phyloP scores from a whole-genome alignment of 2,888 invertebrate species.

The Tachina grossa region DNA sequence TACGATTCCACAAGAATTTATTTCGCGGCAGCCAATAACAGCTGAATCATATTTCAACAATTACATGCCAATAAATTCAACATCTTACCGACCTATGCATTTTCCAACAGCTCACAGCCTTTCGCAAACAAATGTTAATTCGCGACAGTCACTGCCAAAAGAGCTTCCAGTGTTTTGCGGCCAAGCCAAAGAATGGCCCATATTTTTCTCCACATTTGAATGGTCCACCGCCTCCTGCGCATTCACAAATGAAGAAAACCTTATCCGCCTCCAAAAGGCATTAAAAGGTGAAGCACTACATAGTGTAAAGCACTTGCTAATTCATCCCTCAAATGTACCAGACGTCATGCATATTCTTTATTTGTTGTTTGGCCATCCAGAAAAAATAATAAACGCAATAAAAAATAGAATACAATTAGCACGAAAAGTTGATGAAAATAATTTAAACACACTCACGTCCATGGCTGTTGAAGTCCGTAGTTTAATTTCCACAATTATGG shows the following conservation, averaged over 20 bases:
- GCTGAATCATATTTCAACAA: not conserved
- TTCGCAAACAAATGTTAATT: not conserved
- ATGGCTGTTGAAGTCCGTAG: not conserved
- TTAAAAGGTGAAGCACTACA: slow-evolving; percentile 14
- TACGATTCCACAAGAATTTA: slow-evolving; percentile 19
- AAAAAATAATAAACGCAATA: slow-evolving; percentile 22
- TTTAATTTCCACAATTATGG: not conserved
- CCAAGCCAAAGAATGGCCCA: no score
- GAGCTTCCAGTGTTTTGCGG: slow-evolving; percentile 37
- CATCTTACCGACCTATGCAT: not conserved
- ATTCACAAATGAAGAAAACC: no score
- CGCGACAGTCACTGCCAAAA: slow-evolving; percentile 38
- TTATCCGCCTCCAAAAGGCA: not conserved
- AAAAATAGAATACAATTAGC: slow-evolving; percentile 34
- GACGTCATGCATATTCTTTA: slow-evolving; percentile 25
- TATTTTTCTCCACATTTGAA: no score
- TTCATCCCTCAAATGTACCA: slow-evolving; percentile 15
- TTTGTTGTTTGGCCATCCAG: not conserved
- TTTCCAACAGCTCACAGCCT: not conserved
- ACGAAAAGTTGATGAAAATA: slow-evolving; percentile 30
- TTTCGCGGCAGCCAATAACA: slow-evolving; percentile 2
- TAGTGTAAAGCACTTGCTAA: slow-evolving; percentile 4
- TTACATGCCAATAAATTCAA: not conserved
- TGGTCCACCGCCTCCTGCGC: no score
- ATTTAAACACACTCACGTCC: slow-evolving; percentile 18